phyloP scores from a whole-genome alignment of 2,797 vertebrate genomes.

The Betta splendens region DNA sequence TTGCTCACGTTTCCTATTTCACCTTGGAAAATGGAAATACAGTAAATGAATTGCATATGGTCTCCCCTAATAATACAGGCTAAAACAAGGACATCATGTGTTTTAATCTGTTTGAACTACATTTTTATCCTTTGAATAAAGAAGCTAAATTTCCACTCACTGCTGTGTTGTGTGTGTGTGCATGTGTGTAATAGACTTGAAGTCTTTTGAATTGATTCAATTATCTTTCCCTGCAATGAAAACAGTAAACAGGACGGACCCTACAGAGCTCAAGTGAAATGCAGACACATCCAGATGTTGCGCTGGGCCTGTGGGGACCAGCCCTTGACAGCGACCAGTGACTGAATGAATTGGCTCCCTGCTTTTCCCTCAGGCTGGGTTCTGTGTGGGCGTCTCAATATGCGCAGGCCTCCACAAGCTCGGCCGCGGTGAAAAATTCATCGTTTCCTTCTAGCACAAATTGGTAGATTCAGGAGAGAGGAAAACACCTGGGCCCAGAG shows the following conservation, averaged over 20 bases:
- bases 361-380: constrained; percentile 49
- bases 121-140: constrained; percentile 48
- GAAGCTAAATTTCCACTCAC: background rate
- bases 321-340: constrained; percentile 53
- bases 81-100: constrained; percentile 27
- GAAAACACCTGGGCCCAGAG: no score
- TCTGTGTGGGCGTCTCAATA: constrained; percentile 45
- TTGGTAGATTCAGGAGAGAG: background rate
- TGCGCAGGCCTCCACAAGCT: constrained; percentile 39
- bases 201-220: constrained; percentile 5
- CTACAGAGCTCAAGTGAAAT: constrained; percentile 45
- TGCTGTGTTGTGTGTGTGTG: background rate
- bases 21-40: constrained; percentile 47
- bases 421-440: constrained; percentile 6
- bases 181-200: no score
- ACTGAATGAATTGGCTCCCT: constrained; percentile 64
- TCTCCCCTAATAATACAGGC: constrained; percentile 17
- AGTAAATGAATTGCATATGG: constrained; percentile 51
- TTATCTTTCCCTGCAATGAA: constrained; percentile 1
- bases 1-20: constrained; percentile 64
- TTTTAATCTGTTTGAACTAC: constrained; percentile 26
- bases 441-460: constrained; percentile 20
- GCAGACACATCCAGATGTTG: constrained; percentile 67
- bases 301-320: constrained; percentile 52
- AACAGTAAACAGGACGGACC: constrained; percentile 27